A percentile compares a stretch with the other conserved stretches of the same genome.
These are phyloP conservation scores for Calameuta filiformis DNA, from an alignment of 2,888 invertebrate species.

Conservation along the genomic window DNA sequence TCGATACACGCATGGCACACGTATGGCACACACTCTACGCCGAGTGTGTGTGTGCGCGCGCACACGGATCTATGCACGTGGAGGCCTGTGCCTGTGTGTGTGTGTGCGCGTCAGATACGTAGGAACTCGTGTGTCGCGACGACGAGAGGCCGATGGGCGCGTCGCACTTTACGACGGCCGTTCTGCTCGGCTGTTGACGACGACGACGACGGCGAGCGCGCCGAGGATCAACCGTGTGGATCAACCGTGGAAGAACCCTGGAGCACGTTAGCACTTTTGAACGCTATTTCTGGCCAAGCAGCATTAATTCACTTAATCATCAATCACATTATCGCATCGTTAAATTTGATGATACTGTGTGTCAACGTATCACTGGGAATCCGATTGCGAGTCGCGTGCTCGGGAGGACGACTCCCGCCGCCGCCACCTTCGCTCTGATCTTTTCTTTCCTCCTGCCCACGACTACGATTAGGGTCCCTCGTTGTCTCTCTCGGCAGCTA, in stretches of 20 bases:
- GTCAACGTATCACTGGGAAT: too few relatives aligned
- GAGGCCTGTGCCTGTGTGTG: too few relatives aligned
- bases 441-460: too few relatives aligned
- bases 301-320: neutral
- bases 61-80: neutral
- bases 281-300: neutral
- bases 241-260: neutral
- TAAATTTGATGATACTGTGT: neutral
- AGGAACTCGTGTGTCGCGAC: neutral
- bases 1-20: conserved; percentile 7
- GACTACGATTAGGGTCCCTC: too few relatives aligned
- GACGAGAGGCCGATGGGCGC: conserved; percentile 1
- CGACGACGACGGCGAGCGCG: too few relatives aligned
- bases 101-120: too few relatives aligned
- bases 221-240: too few relatives aligned
- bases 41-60: neutral
- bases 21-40: neutral
- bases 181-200: neutral
- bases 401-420: too few relatives aligned
- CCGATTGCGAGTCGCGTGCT: too few relatives aligned
- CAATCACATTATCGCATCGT: neutral
- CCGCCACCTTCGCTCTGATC: too few relatives aligned
- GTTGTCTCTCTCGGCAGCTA: too few relatives aligned
- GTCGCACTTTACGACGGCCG: conserved; percentile 3
- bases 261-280: neutral